Evolutionary conservation across 2,797 vertebrate species (phyloP).

Genomic region (Galago senegalensis): DNA sequence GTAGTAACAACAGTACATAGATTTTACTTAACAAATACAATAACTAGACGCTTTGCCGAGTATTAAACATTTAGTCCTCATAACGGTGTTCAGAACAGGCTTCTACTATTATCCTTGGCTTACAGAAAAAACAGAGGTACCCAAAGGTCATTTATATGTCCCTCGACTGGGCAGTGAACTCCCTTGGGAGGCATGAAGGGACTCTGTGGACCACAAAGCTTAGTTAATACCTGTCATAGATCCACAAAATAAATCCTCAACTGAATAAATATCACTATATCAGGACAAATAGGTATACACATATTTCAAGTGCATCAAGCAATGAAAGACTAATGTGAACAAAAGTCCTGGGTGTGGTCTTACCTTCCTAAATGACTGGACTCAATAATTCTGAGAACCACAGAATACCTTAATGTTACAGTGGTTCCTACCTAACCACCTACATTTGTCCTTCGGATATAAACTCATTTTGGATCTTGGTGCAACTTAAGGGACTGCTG

Average conservation of each 20-base stretch:
- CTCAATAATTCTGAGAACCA: not conserved
- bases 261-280: not conserved
- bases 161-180: not conserved
- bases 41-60: not conserved
- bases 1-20: not conserved
- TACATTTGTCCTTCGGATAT: not conserved
- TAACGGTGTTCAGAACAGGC: not conserved
- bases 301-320: not conserved
- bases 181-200: not conserved
- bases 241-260: not conserved
- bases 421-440: not conserved
- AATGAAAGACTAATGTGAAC: not conserved
- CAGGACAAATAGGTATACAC: too few species aligned
- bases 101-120: not conserved
- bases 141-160: not conserved
- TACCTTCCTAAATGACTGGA: not conserved
- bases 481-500: not conserved
- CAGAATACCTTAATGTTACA: not conserved
- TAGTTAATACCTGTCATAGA: not conserved
- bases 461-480: not conserved
- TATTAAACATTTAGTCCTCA: not conserved
- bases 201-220: not conserved
- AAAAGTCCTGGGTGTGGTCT: not conserved
- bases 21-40: conserved; percentile 16
- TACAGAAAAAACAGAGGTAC: conserved; percentile 20